These are phyloP conservation scores for Amblyopsis hoosieri DNA, from an alignment of 2,797 vertebrate species.

Conservation along the genomic window DNA sequence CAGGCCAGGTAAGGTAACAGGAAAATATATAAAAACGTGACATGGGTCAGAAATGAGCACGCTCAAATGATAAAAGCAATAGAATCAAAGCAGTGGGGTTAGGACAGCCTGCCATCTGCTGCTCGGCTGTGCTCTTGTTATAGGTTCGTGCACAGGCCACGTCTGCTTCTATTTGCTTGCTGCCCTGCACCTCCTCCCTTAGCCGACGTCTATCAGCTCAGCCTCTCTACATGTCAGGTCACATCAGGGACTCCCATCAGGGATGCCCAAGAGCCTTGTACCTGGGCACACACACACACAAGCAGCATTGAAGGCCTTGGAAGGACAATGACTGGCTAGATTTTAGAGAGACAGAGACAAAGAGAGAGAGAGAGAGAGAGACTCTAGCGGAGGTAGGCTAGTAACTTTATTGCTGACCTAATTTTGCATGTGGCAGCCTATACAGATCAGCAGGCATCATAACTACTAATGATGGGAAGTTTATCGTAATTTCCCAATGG, in stretches of 20 bases:
- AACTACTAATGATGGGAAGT: no score
- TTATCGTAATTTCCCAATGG: no score
- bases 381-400: no score
- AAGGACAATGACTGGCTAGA: neutral
- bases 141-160: slow-evolving; percentile 6
- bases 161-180: slow-evolving; percentile 44
- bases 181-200: slow-evolving; percentile 23
- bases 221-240: slow-evolving; percentile 63
- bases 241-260: slow-evolving; percentile 46
- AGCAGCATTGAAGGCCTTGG: neutral
- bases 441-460: no score
- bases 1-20: no score
- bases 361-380: neutral
- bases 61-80: no score
- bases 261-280: slow-evolving; percentile 47
- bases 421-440: no score
- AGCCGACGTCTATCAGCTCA: slow-evolving; percentile 57
- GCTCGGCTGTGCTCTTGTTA: slow-evolving; percentile 32
- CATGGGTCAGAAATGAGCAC: no score
- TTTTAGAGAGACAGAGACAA: neutral
- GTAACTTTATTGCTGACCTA: no score
- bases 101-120: slow-evolving; percentile 46
- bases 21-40: no score
- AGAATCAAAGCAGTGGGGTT: no score
- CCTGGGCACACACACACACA: slow-evolving; percentile 33